A percentile compares a stretch with the other conserved stretches of the same genome.
phyloP scores from a whole-genome alignment of 2,888 invertebrate genomes.

The Cistogaster globosa region DNA sequence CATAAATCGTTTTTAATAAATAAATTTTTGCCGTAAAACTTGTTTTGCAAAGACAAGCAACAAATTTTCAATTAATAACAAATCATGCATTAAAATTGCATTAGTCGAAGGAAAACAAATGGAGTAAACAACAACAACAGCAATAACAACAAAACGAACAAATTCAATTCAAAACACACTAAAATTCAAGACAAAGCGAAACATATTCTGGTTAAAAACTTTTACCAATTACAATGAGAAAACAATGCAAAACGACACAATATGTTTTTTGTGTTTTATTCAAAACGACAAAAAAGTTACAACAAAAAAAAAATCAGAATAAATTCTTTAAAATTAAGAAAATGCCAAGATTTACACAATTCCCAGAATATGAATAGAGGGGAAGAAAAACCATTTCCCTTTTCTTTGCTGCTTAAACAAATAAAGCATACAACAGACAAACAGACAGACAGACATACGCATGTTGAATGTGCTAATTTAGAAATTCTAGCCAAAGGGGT shows the following conservation, averaged over 20 bases:
- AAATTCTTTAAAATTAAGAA: conserved; percentile 56
- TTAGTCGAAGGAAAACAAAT: conserved; percentile 74
- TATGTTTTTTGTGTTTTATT: conserved; percentile 59
- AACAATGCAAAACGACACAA: conserved; percentile 66
- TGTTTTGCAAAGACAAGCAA: conserved; percentile 52
- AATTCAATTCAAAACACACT: conserved; percentile 29
- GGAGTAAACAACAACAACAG: conserved; percentile 20
- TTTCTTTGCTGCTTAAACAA: conserved; percentile 1
- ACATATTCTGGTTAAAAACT: conserved; percentile 57
- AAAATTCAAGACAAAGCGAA: conserved; percentile 18
- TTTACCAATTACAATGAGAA: conserved; percentile 63
- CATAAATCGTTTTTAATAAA: conserved; percentile 62
- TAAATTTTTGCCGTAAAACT: conserved; percentile 45
- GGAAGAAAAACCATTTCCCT: conserved; percentile 20
- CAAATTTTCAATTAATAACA: conserved; percentile 81
- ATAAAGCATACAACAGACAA: conserved; percentile 9
- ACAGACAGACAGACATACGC: conserved; percentile 22
- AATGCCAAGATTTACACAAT: conserved; percentile 56
- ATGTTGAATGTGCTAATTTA: conserved; percentile 76
- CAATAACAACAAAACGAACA: conserved; percentile 22
- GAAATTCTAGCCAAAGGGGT: conserved; percentile 78
- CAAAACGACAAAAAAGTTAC: background rate
- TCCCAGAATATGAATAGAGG: conserved; percentile 3
- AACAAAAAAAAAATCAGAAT: background rate
- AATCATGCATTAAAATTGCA: conserved; percentile 82